Base-by-base conservation (phyloP, 2,797 vertebrate species). In the Urophycis tenuis region DNA sequence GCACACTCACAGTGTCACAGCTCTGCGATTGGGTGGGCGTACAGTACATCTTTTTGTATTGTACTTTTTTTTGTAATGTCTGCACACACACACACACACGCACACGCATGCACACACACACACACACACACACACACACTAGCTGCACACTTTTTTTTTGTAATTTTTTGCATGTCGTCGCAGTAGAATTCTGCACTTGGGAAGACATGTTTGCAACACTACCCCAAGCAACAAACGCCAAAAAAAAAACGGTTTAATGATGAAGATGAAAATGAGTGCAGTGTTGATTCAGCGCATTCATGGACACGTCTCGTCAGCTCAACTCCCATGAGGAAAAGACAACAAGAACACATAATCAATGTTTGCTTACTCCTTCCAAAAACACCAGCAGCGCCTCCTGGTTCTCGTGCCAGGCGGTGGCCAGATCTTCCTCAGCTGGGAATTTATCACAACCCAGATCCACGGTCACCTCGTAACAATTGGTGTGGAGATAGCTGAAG, bases 401-500 rank as follows among this genome's bases (percentile, higher is more conserved):
- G 88, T 99, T 98, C 77, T 97, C 93, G 22, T 94, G 92, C 97
- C 97, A 99, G 86, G 88, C 93, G 12, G 84, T 84, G 73, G 93
- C 92, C 75, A 99, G 84, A 0, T 95, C 94, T 79, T 97, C 95
- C 83, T 97, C 95, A 0, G 94, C 91, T 10, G 96, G 96, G 80
- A 97, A 96, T 84, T 96, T 96, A 71, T 98, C 96, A 89, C 97
- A 98, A 75, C 97, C 96, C 53, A 99, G 91, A 83, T 95, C 94
- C 84, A 98, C 94, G 0, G 96, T 97, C 87, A 98, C 93, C 90
- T 99, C 97, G 73, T 97, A 97, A 80, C 97, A 99, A 89, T 99
- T 99, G 89, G 95, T 97, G 93, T 98, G 97, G 76, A 99, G 94
- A 81, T 98, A 99, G 90, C 96, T 98, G 91, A 99, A 98, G 91